A percentile compares a stretch with the other conserved stretches of the same genome.
These are phyloP conservation scores for Malacosoma neustria DNA, from an alignment of 2,888 invertebrate species.

Conservation along the genomic window DNA sequence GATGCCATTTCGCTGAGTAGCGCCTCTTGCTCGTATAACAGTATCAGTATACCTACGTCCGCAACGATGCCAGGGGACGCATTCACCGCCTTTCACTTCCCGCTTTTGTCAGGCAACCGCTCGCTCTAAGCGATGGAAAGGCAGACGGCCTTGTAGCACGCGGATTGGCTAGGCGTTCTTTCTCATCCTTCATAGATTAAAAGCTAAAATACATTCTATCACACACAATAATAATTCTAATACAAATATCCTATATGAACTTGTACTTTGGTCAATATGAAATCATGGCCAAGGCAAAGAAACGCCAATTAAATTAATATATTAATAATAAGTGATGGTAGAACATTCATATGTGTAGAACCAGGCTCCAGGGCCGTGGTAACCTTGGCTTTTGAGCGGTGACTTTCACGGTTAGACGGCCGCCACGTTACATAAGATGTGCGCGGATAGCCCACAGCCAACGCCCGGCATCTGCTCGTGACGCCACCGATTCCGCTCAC, in stretches of 20 bases:
- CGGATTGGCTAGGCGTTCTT: slow-evolving; percentile 58
- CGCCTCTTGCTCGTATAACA: background rate
- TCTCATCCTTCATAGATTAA: slow-evolving; percentile 43
- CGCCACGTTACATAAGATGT: slow-evolving; percentile 64
- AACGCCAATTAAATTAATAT: slow-evolving; percentile 39
- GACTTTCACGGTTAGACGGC: slow-evolving; percentile 74
- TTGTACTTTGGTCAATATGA: too few species aligned
- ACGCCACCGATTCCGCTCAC: slow-evolving; percentile 55
- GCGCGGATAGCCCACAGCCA: slow-evolving; percentile 29
- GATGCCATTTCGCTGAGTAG: background rate
- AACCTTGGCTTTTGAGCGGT: slow-evolving; percentile 74
- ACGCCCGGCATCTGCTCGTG: slow-evolving; percentile 19
- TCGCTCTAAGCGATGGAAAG: slow-evolving; percentile 62
- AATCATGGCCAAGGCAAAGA: slow-evolving; percentile 52
- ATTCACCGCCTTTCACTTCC: slow-evolving; percentile 75
- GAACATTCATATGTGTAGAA: slow-evolving; percentile 58
- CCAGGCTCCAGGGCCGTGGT: slow-evolving; percentile 57
- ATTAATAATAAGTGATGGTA: slow-evolving; percentile 42
- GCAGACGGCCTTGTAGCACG: slow-evolving; percentile 66
- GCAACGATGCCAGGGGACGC: slow-evolving; percentile 57
- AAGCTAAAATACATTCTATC: slow-evolving; percentile 4
- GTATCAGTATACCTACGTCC: slow-evolving; percentile 7
- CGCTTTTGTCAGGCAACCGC: slow-evolving; percentile 66
- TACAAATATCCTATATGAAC: too few species aligned
- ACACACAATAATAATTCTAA: background rate